A percentile compares a stretch with the other conserved stretches of the same genome.
Conservation (phyloP, 2,113 vertebrate genomes). For the Muntiacus reevesi region DNA sequence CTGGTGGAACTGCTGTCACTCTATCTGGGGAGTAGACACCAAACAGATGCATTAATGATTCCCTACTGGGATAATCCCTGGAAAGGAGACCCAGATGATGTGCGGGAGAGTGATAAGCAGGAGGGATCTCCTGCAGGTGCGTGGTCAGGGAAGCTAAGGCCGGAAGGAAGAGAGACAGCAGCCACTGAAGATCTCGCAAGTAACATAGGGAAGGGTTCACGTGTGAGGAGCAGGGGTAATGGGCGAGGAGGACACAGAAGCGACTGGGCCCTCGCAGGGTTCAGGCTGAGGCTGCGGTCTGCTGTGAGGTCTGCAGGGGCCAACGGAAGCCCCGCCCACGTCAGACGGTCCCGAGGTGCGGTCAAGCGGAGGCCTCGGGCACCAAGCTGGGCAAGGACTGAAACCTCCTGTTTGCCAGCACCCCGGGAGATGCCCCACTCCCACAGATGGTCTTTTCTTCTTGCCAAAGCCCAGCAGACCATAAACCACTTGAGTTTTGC, state of each 20-base stretch:
- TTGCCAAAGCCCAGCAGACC: not conserved
- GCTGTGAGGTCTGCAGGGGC: constrained; percentile 62
- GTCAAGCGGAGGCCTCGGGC: not conserved
- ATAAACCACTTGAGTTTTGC: not conserved
- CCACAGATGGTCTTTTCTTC: not conserved
- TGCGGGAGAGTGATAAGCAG: not conserved
- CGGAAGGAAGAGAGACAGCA: not conserved
- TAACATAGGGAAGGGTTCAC: not conserved
- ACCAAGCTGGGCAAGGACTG: not conserved
- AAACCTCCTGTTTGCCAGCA: not conserved
- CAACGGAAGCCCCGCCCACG: constrained; percentile 65
- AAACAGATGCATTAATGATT: not conserved
- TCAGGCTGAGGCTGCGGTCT: constrained; percentile 69
- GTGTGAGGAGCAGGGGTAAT: not conserved
- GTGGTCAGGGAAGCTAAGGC: constrained; percentile 55
- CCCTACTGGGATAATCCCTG: not conserved
- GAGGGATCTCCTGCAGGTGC: constrained; percentile 73
- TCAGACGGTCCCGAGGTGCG: constrained; percentile 74
- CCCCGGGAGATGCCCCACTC: not conserved
- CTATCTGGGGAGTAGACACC: not conserved
- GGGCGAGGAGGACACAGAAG: not conserved
- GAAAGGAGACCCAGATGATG: not conserved
- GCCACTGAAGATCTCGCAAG: no score
- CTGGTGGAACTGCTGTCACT: not conserved
- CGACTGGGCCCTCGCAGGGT: constrained; percentile 74